Base-by-base conservation (phyloP, 2,797 vertebrate species). In the Gymnocypris eckloni region DNA sequence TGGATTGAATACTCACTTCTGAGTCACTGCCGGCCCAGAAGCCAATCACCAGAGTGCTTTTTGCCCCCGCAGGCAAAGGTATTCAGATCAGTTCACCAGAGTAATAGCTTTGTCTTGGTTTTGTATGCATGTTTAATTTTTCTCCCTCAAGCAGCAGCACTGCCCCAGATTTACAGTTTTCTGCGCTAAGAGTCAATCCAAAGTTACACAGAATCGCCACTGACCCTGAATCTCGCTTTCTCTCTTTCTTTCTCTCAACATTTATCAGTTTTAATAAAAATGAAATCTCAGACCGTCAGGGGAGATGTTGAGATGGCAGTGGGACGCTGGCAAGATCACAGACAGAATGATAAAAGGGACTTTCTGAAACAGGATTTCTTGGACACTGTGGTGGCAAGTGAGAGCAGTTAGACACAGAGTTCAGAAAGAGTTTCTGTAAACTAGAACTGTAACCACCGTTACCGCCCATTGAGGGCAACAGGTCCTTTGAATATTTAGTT, bases 51-150 rank as follows among this genome's bases (percentile, higher is more conserved):
- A 87, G 84, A 91, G 90, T 91, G 89, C 88, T 82, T 89, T 90
- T 89, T 76, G 84, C 75, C 88, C 79, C 71, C 85, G 81, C 0
- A 81, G 64, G 81, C 86, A 91, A 93, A 92, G 93, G 86, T 89
- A 90, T 92, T 92, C 84, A 83, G 87, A 93, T 92, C 89, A 91
- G 92, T 92, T 92, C 91, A 91, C 91, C 86, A 90, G 83, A 87
- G 77, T 89, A 91, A 91, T 91, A 81, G 84, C 89, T 88, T 84
- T 88, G 88, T 93, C 87, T 87, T 52, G 22, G 76, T 52, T 92
- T 88, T 84, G 85, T 90, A 83, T 79, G 81, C 89, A 80, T 90
- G 79, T 88, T 90, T 84, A 90, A 91, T 90, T 91, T 81, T 81
- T 91, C 71, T 84, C 45, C 79, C 48, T 52, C 69, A 28, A 91